Base-by-base conservation (phyloP, 2,113 vertebrate genomes). In the Puffinus mauretanicus region DNA sequence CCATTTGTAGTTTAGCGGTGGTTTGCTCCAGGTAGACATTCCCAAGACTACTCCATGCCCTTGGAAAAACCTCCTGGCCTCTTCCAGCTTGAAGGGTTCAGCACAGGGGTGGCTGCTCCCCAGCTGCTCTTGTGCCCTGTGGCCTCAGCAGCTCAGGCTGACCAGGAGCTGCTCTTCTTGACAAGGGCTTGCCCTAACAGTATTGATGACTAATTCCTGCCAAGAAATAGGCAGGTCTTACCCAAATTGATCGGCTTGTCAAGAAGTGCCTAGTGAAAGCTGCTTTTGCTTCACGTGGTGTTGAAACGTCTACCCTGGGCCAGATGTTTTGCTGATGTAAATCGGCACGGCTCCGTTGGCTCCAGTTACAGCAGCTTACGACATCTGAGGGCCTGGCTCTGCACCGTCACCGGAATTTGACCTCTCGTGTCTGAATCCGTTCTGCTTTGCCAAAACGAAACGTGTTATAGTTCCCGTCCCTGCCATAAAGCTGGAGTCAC, bases 191-290 rank as follows among this genome's bases (percentile, higher is more conserved):
- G 18, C 64, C 32, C 10, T 27, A 21, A 3, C 17, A 1, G 29
- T 17, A 2, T 5, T 4, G 10, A 17, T 58, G 44, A 12, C 7
- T 38, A 10, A 69, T 34, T 54, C 64, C 34, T 57, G 65, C 12
- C 62, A 62, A 42, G 44, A 60, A 78, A 64, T 0, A 42, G 22
- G 24, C 52, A 66, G 51, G 5, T 36, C 47, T 58, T 29, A 49
- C 49, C 32, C 64, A 27, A 24, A 83, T 0, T 2, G 25, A 54
- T 34, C 0, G 1, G n/a, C 70, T 49, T 3, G 32, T n/a, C 22
- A 16, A 25, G 54, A 60, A 71, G 20, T 17, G 19, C 60, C n/a
- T 17, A 16, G 46, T n/a, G 27, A 83, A 76, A 91, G 84, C 83
- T 75, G 73, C 69, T 92, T 70, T 69, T 24, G 38, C 34, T 78